A percentile compares a stretch with the other conserved stretches of the same genome.
Evolutionary conservation across 2,888 invertebrate genomes (phyloP).

Genomic region (Deilephila elpenor): DNA sequence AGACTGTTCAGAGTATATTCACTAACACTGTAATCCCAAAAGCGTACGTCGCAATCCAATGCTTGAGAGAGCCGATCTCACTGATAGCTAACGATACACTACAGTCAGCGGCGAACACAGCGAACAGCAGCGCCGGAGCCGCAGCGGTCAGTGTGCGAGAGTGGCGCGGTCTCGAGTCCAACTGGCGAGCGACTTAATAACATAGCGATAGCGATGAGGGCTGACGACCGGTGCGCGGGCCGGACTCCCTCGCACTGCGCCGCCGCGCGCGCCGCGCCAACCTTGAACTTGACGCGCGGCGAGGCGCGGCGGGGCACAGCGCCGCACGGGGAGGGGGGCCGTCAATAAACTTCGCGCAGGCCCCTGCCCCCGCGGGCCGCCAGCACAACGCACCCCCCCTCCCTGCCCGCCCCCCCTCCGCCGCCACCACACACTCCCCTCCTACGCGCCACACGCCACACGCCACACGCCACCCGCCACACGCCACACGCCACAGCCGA

Average conservation of each 20-base stretch:
- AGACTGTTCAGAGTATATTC: conserved; percentile 53
- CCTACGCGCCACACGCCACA: neutral
- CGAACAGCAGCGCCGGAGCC: conserved; percentile 53
- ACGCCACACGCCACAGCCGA: conserved; percentile 36
- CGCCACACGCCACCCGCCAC: conserved; percentile 41
- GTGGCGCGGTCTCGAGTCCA: conserved; percentile 71
- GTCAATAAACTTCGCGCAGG: conserved; percentile 83
- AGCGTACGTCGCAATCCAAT: conserved; percentile 66
- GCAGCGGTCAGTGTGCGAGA: conserved; percentile 63
- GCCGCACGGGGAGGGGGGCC: conserved; percentile 71
- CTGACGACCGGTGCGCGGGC: conserved; percentile 84
- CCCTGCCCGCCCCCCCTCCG: conserved; percentile 18
- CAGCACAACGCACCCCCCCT: conserved; percentile 43
- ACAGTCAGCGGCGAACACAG: conserved; percentile 56
- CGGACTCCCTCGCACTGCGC: conserved; percentile 85
- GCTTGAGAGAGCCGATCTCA: conserved; percentile 53
- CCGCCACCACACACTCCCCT: neutral
- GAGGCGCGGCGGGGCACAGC: conserved; percentile 61
- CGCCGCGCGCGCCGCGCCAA: conserved; percentile 85
- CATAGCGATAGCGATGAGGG: conserved; percentile 78
- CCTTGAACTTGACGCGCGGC: conserved; percentile 85
- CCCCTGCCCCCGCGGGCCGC: conserved; percentile 71
- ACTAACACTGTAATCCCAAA: conserved; percentile 81
- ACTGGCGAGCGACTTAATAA: conserved; percentile 68
- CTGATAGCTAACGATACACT: conserved; percentile 41